A percentile compares a stretch with the other conserved stretches of the same genome.
phyloP scores from a whole-genome alignment of 30 jellyfish, hydroid and myxozoan species.

The Aurelia coerulea region DNA sequence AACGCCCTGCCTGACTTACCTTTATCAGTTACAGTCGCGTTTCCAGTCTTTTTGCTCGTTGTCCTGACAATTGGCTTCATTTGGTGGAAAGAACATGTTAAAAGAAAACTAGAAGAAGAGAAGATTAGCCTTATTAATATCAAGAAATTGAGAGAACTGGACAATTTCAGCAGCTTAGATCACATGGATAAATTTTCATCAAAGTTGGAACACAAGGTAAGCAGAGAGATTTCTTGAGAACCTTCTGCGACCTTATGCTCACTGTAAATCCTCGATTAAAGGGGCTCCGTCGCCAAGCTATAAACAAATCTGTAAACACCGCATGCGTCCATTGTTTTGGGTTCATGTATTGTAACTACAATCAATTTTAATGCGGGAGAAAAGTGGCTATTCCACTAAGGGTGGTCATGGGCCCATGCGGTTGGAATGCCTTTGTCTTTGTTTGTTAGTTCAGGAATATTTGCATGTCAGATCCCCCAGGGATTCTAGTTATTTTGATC shows the following conservation, averaged over 20 bases:
- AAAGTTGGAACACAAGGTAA: slow-evolving; percentile 49
- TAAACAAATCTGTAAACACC: too few species aligned
- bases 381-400: too few species aligned
- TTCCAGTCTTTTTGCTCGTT: slow-evolving; percentile 50
- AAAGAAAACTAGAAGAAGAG: slow-evolving; percentile 19
- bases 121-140: slow-evolving; percentile 39
- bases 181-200: slow-evolving; percentile 63
- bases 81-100: slow-evolving; percentile 70
- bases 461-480: too few species aligned
- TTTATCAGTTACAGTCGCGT: slow-evolving; percentile 47
- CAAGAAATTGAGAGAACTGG: slow-evolving; percentile 63
- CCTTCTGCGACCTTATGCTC: neutral
- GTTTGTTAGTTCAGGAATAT: too few species aligned
- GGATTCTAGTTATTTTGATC: too few species aligned
- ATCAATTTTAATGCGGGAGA: too few species aligned
- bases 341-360: too few species aligned
- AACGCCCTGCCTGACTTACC: slow-evolving; percentile 33
- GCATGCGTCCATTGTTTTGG: too few species aligned
- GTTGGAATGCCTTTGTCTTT: too few species aligned
- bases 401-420: neutral
- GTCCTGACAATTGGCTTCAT: slow-evolving; percentile 55
- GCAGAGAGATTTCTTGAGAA: neutral
- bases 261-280: too few species aligned
- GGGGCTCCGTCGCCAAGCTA: too few species aligned
- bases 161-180: slow-evolving; percentile 64